phyloP scores from a whole-genome alignment of 2,797 vertebrate species.

The Crax fasciolata region DNA sequence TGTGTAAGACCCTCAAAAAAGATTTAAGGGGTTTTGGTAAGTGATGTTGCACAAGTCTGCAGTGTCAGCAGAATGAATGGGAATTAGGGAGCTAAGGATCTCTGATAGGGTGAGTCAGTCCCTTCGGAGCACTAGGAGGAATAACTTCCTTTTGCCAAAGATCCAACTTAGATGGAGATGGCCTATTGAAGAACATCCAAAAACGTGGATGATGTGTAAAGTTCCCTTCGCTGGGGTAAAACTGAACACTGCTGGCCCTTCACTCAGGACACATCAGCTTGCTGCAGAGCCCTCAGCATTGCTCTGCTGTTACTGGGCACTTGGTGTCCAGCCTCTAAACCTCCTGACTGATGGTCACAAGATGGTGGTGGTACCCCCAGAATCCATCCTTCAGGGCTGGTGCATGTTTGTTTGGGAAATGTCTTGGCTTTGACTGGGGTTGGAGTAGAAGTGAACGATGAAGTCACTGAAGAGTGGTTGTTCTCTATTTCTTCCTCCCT shows the following conservation, averaged over 20 bases:
- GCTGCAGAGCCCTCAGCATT: not conserved
- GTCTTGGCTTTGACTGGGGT: accelerated
- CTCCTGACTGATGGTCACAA: not conserved
- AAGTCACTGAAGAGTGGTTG: not conserved
- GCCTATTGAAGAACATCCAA: not conserved
- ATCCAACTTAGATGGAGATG: not conserved
- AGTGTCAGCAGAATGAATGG: not conserved
- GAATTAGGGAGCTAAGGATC: not conserved
- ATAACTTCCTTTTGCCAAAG: not conserved
- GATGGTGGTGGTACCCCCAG: not conserved
- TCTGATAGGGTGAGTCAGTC: not conserved
- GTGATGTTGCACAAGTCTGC: accelerated
- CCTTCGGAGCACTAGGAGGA: not conserved
- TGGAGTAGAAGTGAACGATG: not conserved
- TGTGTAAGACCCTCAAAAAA: not conserved
- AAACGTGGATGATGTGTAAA: not conserved
- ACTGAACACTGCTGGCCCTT: not conserved
- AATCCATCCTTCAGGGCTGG: not conserved
- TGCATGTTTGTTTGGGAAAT: accelerated
- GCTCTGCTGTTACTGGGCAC: accelerated
- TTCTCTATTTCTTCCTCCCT: accelerated
- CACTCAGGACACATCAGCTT: not conserved
- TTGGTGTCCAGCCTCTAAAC: too few species aligned
- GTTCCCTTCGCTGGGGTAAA: not conserved
- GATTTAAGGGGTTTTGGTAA: not conserved